Evolutionary conservation across 2,113 vertebrate species (phyloP).

Genomic region (Gallinago media): DNA sequence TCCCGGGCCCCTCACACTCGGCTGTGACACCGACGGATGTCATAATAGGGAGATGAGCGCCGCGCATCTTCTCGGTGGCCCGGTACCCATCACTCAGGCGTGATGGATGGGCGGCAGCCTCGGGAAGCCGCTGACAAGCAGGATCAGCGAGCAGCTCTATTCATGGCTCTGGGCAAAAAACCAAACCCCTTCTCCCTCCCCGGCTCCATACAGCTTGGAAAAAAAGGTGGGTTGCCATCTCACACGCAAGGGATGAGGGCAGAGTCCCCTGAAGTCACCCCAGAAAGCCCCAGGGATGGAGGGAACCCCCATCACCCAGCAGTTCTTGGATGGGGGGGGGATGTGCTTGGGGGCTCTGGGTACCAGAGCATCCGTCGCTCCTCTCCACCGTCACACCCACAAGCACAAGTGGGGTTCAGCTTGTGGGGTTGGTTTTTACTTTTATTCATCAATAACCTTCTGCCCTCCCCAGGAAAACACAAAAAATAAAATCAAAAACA

Average conservation of each 20-base stretch:
- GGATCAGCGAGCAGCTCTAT: background rate
- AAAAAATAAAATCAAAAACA: background rate
- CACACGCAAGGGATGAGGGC: background rate
- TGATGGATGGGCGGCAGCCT: background rate
- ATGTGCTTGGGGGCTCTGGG: background rate
- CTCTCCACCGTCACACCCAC: background rate
- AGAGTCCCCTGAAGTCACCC: background rate
- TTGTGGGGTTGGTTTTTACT: background rate
- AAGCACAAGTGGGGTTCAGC: background rate
- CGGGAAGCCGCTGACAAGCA: background rate
- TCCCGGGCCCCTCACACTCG: background rate
- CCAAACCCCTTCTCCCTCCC: background rate
- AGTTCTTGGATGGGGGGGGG: accelerated
- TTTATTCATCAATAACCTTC: background rate
- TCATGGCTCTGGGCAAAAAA: background rate
- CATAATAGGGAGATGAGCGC: constrained; percentile 3
- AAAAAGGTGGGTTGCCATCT: background rate
- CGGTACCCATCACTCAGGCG: constrained; percentile 3
- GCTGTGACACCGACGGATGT: constrained; percentile 46
- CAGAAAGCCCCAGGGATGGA: background rate
- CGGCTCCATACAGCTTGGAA: background rate
- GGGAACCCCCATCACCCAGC: accelerated
- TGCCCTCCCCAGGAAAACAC: background rate
- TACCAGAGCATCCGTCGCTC: background rate
- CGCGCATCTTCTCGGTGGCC: background rate